phyloP scores from a whole-genome alignment of 2,888 invertebrate species.

The Smittia sp. region DNA sequence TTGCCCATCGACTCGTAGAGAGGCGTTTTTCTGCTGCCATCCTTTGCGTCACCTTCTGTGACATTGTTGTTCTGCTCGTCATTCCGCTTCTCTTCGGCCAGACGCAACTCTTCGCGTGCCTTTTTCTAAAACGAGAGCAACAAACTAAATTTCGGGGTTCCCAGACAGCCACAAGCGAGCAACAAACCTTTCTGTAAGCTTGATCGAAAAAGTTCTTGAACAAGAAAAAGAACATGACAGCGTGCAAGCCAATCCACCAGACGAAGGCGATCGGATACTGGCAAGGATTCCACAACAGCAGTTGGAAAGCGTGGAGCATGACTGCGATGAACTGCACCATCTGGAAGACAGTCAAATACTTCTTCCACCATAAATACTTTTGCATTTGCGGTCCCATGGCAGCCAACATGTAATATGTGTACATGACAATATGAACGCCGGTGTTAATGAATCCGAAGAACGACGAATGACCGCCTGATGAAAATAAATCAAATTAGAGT shows the following conservation, averaged over 20 bases:
- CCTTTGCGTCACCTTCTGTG: neutral
- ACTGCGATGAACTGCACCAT: conserved; percentile 91
- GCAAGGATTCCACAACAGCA: conserved; percentile 81
- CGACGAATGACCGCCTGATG: conserved; percentile 93
- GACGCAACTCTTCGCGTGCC: neutral
- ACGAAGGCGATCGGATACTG: conserved; percentile 89
- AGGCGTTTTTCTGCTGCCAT: conserved; percentile 46
- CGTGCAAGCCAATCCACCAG: conserved; percentile 95
- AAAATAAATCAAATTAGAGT: too few relatives aligned
- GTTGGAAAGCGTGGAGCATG: conserved; percentile 88
- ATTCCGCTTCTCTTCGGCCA: conserved; percentile 19
- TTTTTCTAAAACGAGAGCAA: neutral
- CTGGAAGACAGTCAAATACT: conserved; percentile 86
- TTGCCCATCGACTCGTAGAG: conserved; percentile 48
- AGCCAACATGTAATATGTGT: conserved; percentile 86
- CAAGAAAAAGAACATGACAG: conserved; percentile 92
- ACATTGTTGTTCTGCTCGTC: conserved; percentile 12
- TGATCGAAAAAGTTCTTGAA: conserved; percentile 93
- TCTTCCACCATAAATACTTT: conserved; percentile 94
- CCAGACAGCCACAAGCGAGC: conserved; percentile 77
- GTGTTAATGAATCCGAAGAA: conserved; percentile 94
- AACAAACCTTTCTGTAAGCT: conserved; percentile 58
- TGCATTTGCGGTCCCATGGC: conserved; percentile 85
- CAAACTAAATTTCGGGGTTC: conserved; percentile 81
- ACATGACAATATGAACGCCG: conserved; percentile 97